Conservation (phyloP, 2,113 vertebrate genomes). For the Vanacampus margaritifer region DNA sequence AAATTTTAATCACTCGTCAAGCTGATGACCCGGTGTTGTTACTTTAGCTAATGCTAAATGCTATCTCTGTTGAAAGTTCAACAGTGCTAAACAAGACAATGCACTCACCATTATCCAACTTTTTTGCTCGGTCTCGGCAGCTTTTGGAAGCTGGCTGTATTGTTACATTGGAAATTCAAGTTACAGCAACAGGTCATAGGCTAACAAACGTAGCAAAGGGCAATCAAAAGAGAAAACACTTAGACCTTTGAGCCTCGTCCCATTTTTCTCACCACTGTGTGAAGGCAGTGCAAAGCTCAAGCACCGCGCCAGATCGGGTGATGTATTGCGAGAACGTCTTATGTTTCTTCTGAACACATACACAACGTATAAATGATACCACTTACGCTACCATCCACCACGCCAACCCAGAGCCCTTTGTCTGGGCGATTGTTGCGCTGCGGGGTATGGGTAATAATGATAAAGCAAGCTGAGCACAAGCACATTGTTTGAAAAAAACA, state of each 20-base stretch:
- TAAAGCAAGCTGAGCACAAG: conserved; percentile 48
- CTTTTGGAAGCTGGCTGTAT: too few species aligned
- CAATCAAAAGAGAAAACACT: conserved; percentile 35
- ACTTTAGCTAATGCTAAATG: too few species aligned
- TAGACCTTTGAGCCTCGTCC: conserved; percentile 30
- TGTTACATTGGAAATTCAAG: conserved; percentile 13
- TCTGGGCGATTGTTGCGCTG: conserved; percentile 57
- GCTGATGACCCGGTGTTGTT: too few species aligned
- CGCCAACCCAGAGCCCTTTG: conserved; percentile 39
- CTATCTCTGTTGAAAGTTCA: too few species aligned
- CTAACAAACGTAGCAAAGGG: conserved; percentile 26
- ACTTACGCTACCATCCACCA: conserved; percentile 19
- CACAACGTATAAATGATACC: conserved; percentile 61
- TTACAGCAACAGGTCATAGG: conserved; percentile 32
- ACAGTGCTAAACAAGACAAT: too few species aligned
- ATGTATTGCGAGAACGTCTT: conserved; percentile 52
- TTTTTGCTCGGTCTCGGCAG: too few species aligned
- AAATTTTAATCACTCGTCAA: too few species aligned
- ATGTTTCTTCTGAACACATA: conserved; percentile 56
- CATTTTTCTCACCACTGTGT: too few species aligned
- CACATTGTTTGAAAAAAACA: conserved; percentile 31
- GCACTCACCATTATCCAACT: too few species aligned
- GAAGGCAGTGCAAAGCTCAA: conserved; percentile 29
- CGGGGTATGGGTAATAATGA: conserved; percentile 61
- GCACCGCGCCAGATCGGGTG: conserved; percentile 59